Percentiles rank a stretch among this genome's conserved stretches.
These are phyloP conservation scores for Bacillus rossius DNA, from an alignment of 1,140 invertebrate genomes.

Conservation along the genomic window DNA sequence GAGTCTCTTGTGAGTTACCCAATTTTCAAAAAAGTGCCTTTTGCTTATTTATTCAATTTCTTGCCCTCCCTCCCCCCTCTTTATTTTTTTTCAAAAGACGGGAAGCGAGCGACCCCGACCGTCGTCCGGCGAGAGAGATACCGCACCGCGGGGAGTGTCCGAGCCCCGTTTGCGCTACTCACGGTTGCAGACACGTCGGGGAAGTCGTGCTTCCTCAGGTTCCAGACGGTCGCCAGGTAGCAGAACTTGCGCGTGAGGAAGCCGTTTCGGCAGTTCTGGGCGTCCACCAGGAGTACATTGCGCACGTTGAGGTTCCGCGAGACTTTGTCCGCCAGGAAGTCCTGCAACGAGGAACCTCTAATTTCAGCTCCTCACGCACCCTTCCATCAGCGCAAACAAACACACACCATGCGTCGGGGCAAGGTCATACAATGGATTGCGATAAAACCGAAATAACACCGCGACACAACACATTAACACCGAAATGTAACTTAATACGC, in stretches of 20 bases:
- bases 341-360: slow-evolving; percentile 40
- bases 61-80: too few relatives aligned
- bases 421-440: neutral
- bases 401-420: neutral
- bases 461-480: neutral
- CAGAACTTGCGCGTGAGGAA: slow-evolving; percentile 54
- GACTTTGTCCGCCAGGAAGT: slow-evolving; percentile 51
- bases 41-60: too few relatives aligned
- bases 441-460: neutral
- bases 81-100: too few relatives aligned
- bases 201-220: slow-evolving; percentile 54
- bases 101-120: too few relatives aligned
- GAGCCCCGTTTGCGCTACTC: too few relatives aligned
- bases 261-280: slow-evolving; percentile 40
- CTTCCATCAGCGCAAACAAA: neutral
- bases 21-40: too few relatives aligned
- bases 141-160: too few relatives aligned
- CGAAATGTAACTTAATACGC: too few relatives aligned
- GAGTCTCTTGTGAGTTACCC: too few relatives aligned
- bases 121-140: too few relatives aligned
- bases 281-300: slow-evolving; percentile 55
- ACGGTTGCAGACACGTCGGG: slow-evolving; percentile 55
- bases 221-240: slow-evolving; percentile 52
- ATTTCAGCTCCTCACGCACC: neutral
- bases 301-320: slow-evolving; percentile 38